phyloP scores from a whole-genome alignment of 1,140 invertebrate species.

The Cydia strobilella region DNA sequence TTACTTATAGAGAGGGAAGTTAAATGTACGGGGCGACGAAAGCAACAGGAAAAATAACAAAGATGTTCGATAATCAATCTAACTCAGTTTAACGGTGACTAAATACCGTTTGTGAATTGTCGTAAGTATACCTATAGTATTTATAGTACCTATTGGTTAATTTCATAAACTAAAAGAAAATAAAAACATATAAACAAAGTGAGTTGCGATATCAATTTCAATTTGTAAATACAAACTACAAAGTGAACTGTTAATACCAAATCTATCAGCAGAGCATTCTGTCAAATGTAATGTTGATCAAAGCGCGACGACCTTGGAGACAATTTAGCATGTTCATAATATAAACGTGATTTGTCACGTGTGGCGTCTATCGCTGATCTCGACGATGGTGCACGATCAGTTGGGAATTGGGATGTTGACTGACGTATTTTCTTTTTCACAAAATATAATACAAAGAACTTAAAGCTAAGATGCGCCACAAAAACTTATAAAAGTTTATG shows the following conservation, averaged over 20 bases:
- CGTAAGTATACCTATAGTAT: too few species aligned
- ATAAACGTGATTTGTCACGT: constrained; percentile 8
- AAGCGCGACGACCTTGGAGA: background rate
- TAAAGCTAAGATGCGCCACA: too few species aligned
- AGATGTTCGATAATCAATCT: background rate
- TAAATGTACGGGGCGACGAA: background rate
- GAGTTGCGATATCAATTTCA: too few species aligned
- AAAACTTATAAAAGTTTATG: too few species aligned
- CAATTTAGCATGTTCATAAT: background rate
- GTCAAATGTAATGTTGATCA: background rate
- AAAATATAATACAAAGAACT: too few species aligned
- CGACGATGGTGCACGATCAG: background rate
- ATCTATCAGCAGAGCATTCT: background rate
- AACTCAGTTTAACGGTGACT: background rate
- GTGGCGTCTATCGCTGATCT: background rate
- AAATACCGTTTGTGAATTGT: background rate
- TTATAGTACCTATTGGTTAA: too few species aligned
- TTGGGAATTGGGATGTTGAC: background rate
- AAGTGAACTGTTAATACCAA: background rate
- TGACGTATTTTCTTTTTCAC: too few species aligned
- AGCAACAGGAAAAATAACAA: background rate
- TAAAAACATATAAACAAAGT: too few species aligned
- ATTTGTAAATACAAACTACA: too few species aligned
- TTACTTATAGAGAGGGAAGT: background rate
- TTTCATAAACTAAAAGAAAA: too few species aligned